Evolutionary conservation across 2,797 vertebrate species (phyloP).

Genomic region (Pelochelys cantorii): DNA sequence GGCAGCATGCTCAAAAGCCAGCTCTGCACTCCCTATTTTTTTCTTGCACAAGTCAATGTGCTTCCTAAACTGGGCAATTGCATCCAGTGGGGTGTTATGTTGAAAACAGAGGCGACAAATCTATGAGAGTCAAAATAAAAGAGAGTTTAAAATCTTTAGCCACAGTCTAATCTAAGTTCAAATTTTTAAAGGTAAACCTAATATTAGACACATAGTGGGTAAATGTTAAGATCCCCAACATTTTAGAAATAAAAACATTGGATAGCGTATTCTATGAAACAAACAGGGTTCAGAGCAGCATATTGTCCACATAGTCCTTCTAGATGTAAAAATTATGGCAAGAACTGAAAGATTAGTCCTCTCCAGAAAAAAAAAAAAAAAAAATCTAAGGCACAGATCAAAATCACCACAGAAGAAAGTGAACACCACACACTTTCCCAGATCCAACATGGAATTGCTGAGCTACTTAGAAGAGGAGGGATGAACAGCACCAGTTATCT

Average conservation of each 20-base stretch:
- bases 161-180: neutral
- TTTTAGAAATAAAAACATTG: neutral
- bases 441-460: neutral
- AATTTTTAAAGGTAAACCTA: neutral
- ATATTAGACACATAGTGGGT: neutral
- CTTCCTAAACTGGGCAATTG: conserved; percentile 97
- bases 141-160: neutral
- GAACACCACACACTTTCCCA: neutral
- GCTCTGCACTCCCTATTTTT: conserved; percentile 95
- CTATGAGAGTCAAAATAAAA: conserved; percentile 73
- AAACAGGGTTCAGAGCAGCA: neutral
- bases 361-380: neutral
- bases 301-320: neutral
- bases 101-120: conserved; percentile 98
- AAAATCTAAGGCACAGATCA: neutral
- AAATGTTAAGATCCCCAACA: neutral
- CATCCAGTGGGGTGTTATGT: conserved; percentile 96
- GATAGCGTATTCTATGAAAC: neutral
- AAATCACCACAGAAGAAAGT: neutral
- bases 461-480: neutral
- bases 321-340: neutral
- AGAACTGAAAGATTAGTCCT: neutral
- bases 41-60: conserved; percentile 98
- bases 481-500: neutral
- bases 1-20: conserved; percentile 95